Conservation (phyloP, 1,140 invertebrate genomes). For the Contarinia nasturtii region DNA sequence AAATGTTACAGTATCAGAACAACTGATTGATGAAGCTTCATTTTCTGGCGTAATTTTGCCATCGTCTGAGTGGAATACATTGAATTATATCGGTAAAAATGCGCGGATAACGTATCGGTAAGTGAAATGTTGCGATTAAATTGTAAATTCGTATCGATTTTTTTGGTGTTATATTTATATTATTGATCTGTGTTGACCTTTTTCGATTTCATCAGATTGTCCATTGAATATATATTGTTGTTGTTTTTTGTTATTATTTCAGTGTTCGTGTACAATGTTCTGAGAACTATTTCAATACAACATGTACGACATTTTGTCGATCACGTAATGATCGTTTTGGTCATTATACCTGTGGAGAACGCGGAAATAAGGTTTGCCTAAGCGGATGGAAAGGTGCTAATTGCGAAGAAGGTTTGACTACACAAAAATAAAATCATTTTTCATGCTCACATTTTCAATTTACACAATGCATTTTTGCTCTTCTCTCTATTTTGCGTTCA, state of each 20-base stretch:
- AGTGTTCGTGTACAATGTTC: constrained; percentile 72
- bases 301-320: constrained; percentile 82
- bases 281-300: constrained; percentile 83
- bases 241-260: neutral
- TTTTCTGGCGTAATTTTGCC: constrained; percentile 81
- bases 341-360: constrained; percentile 75
- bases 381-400: constrained; percentile 84
- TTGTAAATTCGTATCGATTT: neutral
- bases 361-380: constrained; percentile 80
- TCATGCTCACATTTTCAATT: neutral
- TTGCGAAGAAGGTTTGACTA: constrained; percentile 63
- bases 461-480: neutral
- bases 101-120: constrained; percentile 58
- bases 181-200: neutral
- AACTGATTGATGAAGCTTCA: constrained; percentile 69
- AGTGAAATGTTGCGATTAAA: neutral
- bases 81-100: constrained; percentile 55
- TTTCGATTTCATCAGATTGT: neutral
- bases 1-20: constrained; percentile 32
- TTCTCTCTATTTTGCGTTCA: neutral
- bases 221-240: neutral
- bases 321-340: constrained; percentile 84
- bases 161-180: neutral
- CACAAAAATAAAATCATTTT: neutral
- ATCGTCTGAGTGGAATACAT: constrained; percentile 73